A percentile compares a stretch with the other conserved stretches of the same genome.
Evolutionary conservation across 2,888 invertebrate genomes (phyloP).

Genomic region (Baccha elongata): DNA sequence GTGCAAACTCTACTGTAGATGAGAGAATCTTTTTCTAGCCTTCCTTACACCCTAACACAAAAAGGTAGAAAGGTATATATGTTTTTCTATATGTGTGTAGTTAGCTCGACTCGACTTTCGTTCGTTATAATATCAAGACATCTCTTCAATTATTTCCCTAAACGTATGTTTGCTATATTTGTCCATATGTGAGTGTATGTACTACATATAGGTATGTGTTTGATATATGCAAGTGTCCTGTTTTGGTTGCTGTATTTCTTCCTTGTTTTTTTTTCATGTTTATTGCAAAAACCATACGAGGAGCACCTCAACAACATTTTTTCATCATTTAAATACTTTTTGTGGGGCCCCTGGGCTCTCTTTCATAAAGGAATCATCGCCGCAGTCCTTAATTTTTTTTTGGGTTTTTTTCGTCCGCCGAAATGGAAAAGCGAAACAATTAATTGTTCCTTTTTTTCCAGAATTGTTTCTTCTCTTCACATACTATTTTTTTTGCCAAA

Average conservation of each 20-base stretch:
- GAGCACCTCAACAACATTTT: slow-evolving; percentile 44
- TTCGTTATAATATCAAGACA: slow-evolving; percentile 72
- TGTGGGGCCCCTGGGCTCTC: slow-evolving; percentile 18
- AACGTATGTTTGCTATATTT: slow-evolving; percentile 58
- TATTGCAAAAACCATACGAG: too few species aligned
- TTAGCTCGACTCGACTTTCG: slow-evolving; percentile 71
- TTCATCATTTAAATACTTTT: slow-evolving; percentile 36
- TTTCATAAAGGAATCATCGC: slow-evolving; percentile 57
- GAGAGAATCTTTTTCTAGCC: slow-evolving; percentile 26
- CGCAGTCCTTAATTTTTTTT: slow-evolving; percentile 55
- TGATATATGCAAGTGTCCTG: slow-evolving; percentile 22
- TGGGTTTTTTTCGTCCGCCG: slow-evolving; percentile 48
- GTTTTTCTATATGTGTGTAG: slow-evolving; percentile 33
- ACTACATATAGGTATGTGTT: background rate
- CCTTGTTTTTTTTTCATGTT: slow-evolving; percentile 37
- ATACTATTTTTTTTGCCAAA: too few species aligned
- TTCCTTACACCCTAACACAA: too few species aligned
- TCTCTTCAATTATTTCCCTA: slow-evolving; percentile 70
- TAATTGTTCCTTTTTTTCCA: slow-evolving; percentile 47
- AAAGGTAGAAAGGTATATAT: background rate
- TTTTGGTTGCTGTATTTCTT: slow-evolving; percentile 44
- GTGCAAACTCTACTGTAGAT: slow-evolving; percentile 17
- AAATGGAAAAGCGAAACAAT: slow-evolving; percentile 51
- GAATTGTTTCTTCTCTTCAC: slow-evolving; percentile 41
- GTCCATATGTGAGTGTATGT: background rate